A percentile compares a stretch with the other conserved stretches of the same genome.
Conservation (phyloP, 2,888 invertebrate species). For the Aspidapion aeneum region DNA sequence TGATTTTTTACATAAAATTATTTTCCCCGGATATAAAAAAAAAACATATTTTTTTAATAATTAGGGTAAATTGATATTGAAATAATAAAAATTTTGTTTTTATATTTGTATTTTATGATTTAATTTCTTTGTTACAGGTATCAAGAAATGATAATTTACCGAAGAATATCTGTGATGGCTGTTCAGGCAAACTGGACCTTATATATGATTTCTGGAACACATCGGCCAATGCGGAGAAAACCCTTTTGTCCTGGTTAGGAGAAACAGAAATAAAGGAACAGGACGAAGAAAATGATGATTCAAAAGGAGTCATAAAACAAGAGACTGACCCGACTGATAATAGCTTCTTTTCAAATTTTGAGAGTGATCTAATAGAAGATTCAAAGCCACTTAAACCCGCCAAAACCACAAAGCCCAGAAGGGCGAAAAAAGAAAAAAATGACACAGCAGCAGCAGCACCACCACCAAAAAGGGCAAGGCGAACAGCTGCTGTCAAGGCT, state of each 20-base stretch:
- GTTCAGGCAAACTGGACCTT: constrained; percentile 67
- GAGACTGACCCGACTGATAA: not conserved
- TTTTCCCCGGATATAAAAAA: too few species aligned
- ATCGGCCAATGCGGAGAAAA: constrained; percentile 62
- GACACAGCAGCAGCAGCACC: constrained; percentile 20
- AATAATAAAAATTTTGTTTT: not conserved
- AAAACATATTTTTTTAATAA: not conserved
- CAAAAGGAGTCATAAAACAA: not conserved
- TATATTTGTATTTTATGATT: not conserved
- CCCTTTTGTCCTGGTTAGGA: constrained; percentile 43
- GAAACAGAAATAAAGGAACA: constrained; percentile 31
- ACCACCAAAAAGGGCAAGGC: constrained; percentile 39
- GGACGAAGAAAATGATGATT: constrained; percentile 18
- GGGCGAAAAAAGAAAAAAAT: not conserved
- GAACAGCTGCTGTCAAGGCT: constrained; percentile 40
- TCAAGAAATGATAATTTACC: constrained; percentile 64
- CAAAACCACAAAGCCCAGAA: too few species aligned
- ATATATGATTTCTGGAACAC: constrained; percentile 70
- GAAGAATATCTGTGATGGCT: constrained; percentile 68
- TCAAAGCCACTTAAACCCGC: constrained; percentile 24
- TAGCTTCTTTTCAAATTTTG: constrained; percentile 4
- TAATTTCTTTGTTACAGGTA: constrained; percentile 50
- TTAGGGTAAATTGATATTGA: not conserved
- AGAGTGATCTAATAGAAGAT: constrained; percentile 19
- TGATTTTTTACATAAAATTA: too few species aligned